Conservation (phyloP, 2,113 vertebrate genomes). For the Turnix velox region DNA sequence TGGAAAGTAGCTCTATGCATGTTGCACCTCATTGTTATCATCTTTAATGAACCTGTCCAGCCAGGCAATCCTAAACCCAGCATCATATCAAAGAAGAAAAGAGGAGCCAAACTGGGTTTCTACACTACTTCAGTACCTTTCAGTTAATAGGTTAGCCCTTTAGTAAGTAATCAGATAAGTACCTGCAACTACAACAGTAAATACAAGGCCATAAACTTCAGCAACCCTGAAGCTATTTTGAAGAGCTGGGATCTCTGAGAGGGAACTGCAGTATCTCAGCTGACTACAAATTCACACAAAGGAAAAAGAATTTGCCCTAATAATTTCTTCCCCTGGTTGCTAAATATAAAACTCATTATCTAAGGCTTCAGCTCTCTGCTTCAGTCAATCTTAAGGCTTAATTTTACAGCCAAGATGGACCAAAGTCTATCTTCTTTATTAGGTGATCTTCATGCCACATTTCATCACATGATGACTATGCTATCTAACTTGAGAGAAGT, state of each 20-base stretch:
- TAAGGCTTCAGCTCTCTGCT: not conserved
- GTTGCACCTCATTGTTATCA: not conserved
- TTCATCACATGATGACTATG: not conserved
- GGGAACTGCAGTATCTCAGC: not conserved
- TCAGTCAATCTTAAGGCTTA: not conserved
- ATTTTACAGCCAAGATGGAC: not conserved
- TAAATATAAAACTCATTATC: not conserved
- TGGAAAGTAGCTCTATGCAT: not conserved
- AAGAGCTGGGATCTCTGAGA: not conserved
- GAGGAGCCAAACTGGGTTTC: not conserved
- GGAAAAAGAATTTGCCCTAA: not conserved
- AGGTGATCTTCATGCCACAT: not conserved
- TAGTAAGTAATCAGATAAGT: not conserved
- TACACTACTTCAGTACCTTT: not conserved
- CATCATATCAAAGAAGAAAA: not conserved
- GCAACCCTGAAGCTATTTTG: not conserved
- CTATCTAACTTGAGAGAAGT: not conserved
- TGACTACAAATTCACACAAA: not conserved
- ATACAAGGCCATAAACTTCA: not conserved
- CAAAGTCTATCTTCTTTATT: not conserved
- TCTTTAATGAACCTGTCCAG: not conserved
- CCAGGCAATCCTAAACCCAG: not conserved
- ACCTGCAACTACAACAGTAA: not conserved
- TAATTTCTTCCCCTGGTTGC: not conserved
- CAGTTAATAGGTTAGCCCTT: conserved; percentile 16